Percentiles rank a stretch among this genome's conserved stretches.
Evolutionary conservation across 1,140 invertebrate species (phyloP).

Genomic region (Panulirus ornatus): DNA sequence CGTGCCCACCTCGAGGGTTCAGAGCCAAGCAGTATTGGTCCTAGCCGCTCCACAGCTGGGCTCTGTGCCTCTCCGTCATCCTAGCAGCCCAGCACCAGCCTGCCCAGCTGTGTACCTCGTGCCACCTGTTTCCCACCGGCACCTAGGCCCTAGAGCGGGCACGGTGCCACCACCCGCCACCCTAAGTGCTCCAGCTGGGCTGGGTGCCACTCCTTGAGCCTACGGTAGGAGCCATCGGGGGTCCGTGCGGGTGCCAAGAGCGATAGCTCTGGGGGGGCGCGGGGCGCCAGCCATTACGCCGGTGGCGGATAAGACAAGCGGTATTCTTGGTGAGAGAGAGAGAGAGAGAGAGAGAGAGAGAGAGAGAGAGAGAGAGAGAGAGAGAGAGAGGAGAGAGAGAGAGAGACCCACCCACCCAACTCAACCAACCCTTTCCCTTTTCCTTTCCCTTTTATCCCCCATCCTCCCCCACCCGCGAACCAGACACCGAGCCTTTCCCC

Average conservation of each 20-base stretch:
- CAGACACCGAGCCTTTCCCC: neutral
- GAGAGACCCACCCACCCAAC: too few relatives aligned
- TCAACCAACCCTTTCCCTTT: neutral
- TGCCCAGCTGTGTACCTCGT: too few relatives aligned
- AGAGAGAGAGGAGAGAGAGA: neutral
- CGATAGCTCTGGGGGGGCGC: neutral
- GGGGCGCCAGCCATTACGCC: neutral
- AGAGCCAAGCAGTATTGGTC: neutral
- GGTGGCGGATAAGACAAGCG: neutral
- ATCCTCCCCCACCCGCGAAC: neutral
- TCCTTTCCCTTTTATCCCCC: neutral
- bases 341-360: slow-evolving; percentile 40
- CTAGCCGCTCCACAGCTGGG: neutral
- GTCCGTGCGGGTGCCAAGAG: neutral
- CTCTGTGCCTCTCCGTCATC: too few relatives aligned
- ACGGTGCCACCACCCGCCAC: too few relatives aligned
- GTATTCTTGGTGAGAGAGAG: neutral
- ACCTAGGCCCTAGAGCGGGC: too few relatives aligned
- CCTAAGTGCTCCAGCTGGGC: too few relatives aligned
- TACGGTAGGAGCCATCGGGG: too few relatives aligned
- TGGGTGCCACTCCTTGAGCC: too few relatives aligned
- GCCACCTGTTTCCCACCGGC: too few relatives aligned
- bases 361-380: slow-evolving; percentile 2
- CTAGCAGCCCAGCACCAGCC: too few relatives aligned
- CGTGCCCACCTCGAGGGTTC: too few relatives aligned